A percentile compares a stretch with the other conserved stretches of the same genome.
phyloP scores from a whole-genome alignment of 2,113 vertebrate genomes.

The Sarotherodon lohbergeri region DNA sequence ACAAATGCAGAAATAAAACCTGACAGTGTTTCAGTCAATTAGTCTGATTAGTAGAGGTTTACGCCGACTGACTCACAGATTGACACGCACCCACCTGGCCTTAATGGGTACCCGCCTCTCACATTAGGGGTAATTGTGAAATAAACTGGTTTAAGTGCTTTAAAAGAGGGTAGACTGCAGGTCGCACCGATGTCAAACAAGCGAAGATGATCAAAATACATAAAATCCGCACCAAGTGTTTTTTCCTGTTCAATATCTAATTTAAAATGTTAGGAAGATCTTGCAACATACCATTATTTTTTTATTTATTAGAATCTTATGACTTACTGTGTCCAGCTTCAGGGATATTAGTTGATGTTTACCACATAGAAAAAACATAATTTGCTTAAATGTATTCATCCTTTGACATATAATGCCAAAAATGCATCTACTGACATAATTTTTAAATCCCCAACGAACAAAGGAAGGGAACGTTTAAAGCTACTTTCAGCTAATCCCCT shows the following conservation, averaged over 20 bases:
- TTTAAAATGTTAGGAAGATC: background rate
- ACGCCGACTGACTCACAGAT: background rate
- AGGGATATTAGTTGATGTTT: background rate
- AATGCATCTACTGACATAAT: background rate
- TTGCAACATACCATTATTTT: background rate
- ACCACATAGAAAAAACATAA: background rate
- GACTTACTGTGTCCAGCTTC: rapidly evolving
- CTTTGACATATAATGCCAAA: background rate
- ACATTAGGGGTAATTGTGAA: background rate
- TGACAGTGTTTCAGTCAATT: background rate
- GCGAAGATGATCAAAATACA: background rate
- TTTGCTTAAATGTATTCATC: background rate
- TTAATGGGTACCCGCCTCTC: background rate
- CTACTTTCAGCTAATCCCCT: rapidly evolving
- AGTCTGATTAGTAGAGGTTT: background rate
- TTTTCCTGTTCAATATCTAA: background rate
- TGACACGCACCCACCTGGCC: background rate
- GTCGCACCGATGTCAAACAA: background rate
- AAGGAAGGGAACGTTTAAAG: background rate
- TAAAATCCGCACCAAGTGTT: background rate
- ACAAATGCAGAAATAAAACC: background rate
- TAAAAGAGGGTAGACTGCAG: background rate
- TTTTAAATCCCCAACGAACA: background rate
- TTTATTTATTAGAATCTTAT: background rate
- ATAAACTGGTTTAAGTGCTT: background rate